Base-by-base conservation (phyloP, 1,140 invertebrate species). In the Formica exsecta region DNA sequence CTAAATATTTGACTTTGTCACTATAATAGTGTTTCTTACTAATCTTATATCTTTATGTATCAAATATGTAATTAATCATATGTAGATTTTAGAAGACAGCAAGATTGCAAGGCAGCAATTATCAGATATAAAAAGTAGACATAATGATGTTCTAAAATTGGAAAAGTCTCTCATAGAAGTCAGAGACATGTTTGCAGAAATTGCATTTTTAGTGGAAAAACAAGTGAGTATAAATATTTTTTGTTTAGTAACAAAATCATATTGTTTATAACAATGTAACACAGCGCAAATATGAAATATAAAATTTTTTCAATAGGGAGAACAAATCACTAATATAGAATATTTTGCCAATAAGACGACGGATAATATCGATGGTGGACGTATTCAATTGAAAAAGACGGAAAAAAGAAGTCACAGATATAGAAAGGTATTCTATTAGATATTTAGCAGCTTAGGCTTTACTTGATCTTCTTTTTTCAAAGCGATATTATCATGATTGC, bases 91-190 rank as follows among this genome's bases (percentile, higher is more conserved):
- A 90, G 96, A 97, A 91, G 97, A 98, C 91, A 98, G 97, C 48
- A 96, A 96, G 91, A 96, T 97, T 95, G 98, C 97, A n/a, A 97
- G 96, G 93, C 96, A 97, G 93, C 97, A 97, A 86, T 95, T 99
- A 91, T 97, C 97, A 77, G 98, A 98, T 87, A 97, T 98, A 88
- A 96, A 98, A 96, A 97, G 96, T 84, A 96, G 98, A 77, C 98
- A 98, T 92, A 96, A 97, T 85, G 98, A 98, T 95, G 96, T 99
- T 87, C 95, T 98, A 83, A 97, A 98, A 94, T 95, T 98, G 75
- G 98, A 99, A 96, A 97, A 96, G 89, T 97, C 97, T 88, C 96
- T 99, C 86, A 94, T 94, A 87, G 98, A 98, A 94, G 95, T 99
- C 62, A 96, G 97, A 93, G 97, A 98, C 89, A 97, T 98, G 95